A percentile compares a stretch with the other conserved stretches of the same genome.
Evolutionary conservation across 2,113 vertebrate genomes (phyloP).

Genomic region (Pelecanus crispus): DNA sequence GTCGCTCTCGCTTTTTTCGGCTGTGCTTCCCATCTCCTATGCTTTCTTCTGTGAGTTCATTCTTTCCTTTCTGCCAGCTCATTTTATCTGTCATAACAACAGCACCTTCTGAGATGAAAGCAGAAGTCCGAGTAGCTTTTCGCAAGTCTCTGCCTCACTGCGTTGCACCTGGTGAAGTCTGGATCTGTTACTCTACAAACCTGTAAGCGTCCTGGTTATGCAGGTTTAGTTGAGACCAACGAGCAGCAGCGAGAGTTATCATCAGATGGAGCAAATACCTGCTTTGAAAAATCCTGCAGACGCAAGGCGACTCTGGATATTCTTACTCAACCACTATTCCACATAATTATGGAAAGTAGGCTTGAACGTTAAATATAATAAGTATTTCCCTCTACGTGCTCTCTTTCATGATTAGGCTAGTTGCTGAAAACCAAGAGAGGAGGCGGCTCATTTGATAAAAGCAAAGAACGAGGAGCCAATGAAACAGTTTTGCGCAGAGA

Average conservation of each 20-base stretch:
- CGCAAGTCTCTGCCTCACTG: background rate
- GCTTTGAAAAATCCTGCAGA: background rate
- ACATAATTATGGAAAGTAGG: background rate
- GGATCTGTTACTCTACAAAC: background rate
- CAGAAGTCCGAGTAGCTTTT: background rate
- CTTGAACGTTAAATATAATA: background rate
- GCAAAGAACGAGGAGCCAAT: background rate
- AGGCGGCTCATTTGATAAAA: background rate
- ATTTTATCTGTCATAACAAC: conserved; percentile 22
- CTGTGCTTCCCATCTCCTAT: background rate
- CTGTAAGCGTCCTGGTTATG: background rate
- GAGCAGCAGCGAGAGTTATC: background rate
- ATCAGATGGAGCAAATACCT: background rate
- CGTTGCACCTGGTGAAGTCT: background rate
- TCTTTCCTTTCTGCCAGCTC: conserved; percentile 49
- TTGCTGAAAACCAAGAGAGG: background rate
- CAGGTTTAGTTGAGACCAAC: background rate
- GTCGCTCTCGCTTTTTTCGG: conserved; percentile 41
- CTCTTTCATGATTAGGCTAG: background rate
- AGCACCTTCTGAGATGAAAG: background rate
- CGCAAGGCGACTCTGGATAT: background rate
- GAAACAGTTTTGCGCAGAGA: background rate
- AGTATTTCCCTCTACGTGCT: background rate
- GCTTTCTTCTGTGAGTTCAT: background rate
- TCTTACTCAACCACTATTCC: background rate